Evolutionary conservation across 2,888 invertebrate species (phyloP).

Genomic region (Drosophila buzzatii): DNA sequence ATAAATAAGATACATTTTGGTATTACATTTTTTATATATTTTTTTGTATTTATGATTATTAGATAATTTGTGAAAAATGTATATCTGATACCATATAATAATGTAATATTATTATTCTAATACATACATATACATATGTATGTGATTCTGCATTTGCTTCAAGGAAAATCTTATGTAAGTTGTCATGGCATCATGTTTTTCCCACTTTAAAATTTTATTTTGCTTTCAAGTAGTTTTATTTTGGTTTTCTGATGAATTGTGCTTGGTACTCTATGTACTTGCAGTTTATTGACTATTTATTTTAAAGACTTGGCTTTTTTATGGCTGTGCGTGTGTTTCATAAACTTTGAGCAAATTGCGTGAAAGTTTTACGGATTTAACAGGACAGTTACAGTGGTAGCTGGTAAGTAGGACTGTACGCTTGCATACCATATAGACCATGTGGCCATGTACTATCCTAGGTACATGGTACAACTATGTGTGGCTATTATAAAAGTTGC

Average conservation of each 20-base stretch:
- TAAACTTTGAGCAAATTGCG: conserved; percentile 65
- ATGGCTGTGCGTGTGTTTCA: conserved; percentile 51
- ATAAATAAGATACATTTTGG: too few relatives aligned
- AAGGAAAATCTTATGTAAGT: too few relatives aligned
- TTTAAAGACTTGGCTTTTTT: conserved; percentile 35
- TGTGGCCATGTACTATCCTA: conserved; percentile 12
- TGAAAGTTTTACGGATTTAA: conserved; percentile 65
- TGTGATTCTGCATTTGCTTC: too few relatives aligned
- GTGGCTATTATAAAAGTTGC: conserved; percentile 69
- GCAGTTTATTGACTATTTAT: conserved; percentile 35
- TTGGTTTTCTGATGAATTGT: neutral
- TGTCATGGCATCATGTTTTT: neutral
- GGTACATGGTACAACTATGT: conserved; percentile 48
- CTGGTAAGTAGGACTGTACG: neutral
- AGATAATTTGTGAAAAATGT: too few relatives aligned
- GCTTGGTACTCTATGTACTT: neutral
- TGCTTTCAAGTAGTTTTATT: neutral
- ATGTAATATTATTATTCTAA: too few relatives aligned
- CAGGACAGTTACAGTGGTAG: conserved; percentile 55
- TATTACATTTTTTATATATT: too few relatives aligned
- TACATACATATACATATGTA: too few relatives aligned
- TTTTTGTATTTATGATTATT: too few relatives aligned
- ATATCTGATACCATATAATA: too few relatives aligned
- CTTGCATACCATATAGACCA: conserved; percentile 19
- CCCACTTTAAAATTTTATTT: neutral